Evolutionary conservation across 2,113 vertebrate genomes (phyloP), one percentile per base, ranked within the genome.

Genomic region (Alouatta palliata): DNA sequence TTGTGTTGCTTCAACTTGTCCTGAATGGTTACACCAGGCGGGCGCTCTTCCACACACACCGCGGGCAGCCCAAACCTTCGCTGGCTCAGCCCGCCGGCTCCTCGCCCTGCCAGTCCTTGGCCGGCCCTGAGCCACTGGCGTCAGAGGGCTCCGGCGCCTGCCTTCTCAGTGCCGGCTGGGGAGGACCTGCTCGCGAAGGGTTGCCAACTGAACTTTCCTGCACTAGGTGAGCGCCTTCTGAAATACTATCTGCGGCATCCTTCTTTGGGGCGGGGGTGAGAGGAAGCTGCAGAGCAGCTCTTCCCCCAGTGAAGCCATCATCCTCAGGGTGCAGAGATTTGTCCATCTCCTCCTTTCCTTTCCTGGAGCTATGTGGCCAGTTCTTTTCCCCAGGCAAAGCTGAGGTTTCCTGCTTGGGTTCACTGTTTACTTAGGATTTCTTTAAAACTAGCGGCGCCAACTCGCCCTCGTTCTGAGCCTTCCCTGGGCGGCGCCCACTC

Each of bases 191-290:
- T 95, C 93, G 4, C 16, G 81, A 97, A 96, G 97, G 97, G 89
- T 96, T 61, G 95, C 96, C 94, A 84, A 37, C 94, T 95, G 98
- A 97, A 85, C 97, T 94, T 96, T 95, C 35, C 96, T 3, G 76
- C 97, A 98, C 68, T 97, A 98, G 98, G 98, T 98, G 98, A 99
- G 98, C 98, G 66, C 94, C 20, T 27, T 92, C 40, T 13, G 54
- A 96, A 97, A 96, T 90, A 45, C 43, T 87, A 45, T 6, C 68
- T 30, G 35, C 6, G 47, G 89, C 82, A 68, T 66, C 56, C 13
- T 40, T 77, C 86, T 52, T 79, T 5, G 68, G 54, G 52, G 27
- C 6, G 6, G 58, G 58, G 10, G 58, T 14, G 5, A 64, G 64
- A 45, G 75, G 83, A 96, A 77, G 81, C 83, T 64, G 19, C 23